A percentile compares a stretch with the other conserved stretches of the same genome.
These are phyloP conservation scores for Gasterosteus nipponicus DNA, from an alignment of 2,113 vertebrate species.

Conservation along the genomic window DNA sequence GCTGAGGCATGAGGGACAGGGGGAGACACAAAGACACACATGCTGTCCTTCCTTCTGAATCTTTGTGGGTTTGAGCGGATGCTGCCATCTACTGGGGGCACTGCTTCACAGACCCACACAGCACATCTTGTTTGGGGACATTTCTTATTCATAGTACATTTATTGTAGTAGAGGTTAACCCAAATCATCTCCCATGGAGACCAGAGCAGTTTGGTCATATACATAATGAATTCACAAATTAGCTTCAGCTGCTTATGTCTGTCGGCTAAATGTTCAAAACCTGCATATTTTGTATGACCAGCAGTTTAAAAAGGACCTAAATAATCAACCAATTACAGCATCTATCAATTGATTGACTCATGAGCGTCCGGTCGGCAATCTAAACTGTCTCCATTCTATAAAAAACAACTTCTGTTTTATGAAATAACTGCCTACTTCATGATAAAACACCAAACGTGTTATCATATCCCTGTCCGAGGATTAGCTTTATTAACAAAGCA, in stretches of 20 bases:
- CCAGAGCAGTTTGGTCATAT: neutral
- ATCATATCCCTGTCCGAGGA: neutral
- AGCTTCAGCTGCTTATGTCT: neutral
- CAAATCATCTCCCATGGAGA: neutral
- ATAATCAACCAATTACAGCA: neutral
- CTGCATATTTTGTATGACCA: neutral
- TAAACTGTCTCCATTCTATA: neutral
- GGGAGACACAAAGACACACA: too few species aligned
- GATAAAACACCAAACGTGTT: neutral
- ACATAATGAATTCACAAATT: neutral
- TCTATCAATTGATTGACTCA: neutral
- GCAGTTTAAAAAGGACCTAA: neutral
- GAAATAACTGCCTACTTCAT: too few species aligned
- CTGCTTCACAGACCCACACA: neutral
- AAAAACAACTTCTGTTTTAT: neutral
- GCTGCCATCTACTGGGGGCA: conserved; percentile 61
- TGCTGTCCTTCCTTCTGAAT: neutral
- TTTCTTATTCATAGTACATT: too few species aligned
- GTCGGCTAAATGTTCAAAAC: neutral
- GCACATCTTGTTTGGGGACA: too few species aligned
- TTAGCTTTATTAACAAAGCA: neutral
- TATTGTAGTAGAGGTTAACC: too few species aligned
- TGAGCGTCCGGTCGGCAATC: neutral
- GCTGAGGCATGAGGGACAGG: too few species aligned
- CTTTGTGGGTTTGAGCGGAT: conserved; percentile 18